A percentile compares a stretch with the other conserved stretches of the same genome.
Evolutionary conservation across 2,888 invertebrate species (phyloP).

Genomic region (Subacronicta megacephala): DNA sequence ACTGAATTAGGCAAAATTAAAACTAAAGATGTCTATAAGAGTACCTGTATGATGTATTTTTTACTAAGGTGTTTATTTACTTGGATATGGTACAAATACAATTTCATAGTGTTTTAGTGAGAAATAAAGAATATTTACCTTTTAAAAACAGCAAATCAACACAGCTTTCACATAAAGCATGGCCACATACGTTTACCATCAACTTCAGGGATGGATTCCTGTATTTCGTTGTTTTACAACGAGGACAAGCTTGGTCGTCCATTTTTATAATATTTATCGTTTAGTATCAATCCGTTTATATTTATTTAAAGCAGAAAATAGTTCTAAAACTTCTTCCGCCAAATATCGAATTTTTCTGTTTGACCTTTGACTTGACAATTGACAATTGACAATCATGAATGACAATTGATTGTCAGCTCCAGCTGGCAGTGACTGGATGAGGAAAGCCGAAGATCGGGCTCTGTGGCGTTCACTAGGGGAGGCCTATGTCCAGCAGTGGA

Average conservation of each 20-base stretch:
- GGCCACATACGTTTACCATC: slow-evolving; percentile 99
- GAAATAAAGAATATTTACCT: slow-evolving; percentile 87
- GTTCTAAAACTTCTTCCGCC: slow-evolving; percentile 39
- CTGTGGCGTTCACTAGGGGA: no score
- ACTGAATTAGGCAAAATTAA: no score
- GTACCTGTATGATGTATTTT: no score
- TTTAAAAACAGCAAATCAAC: slow-evolving; percentile 98
- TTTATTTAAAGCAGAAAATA: slow-evolving; percentile 13
- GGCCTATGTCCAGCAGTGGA: no score
- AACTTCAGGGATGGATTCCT: slow-evolving; percentile 98
- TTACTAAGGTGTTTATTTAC: no score
- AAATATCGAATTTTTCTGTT: slow-evolving; percentile 14
- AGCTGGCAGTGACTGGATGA: no score
- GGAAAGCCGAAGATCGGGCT: no score
- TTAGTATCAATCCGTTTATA: background rate
- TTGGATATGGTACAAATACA: no score
- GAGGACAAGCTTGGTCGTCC: slow-evolving; percentile 97
- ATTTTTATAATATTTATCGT: slow-evolving; percentile 72
- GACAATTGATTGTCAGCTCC: no score
- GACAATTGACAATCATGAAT: background rate
- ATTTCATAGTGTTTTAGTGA: no score
- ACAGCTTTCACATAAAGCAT: slow-evolving; percentile 99
- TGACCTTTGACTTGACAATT: slow-evolving; percentile 9
- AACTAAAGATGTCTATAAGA: no score
- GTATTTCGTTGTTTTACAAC: slow-evolving; percentile 99